phyloP scores from a whole-genome alignment of 1,140 invertebrate species.

The Chionoecetes opilio region DNA sequence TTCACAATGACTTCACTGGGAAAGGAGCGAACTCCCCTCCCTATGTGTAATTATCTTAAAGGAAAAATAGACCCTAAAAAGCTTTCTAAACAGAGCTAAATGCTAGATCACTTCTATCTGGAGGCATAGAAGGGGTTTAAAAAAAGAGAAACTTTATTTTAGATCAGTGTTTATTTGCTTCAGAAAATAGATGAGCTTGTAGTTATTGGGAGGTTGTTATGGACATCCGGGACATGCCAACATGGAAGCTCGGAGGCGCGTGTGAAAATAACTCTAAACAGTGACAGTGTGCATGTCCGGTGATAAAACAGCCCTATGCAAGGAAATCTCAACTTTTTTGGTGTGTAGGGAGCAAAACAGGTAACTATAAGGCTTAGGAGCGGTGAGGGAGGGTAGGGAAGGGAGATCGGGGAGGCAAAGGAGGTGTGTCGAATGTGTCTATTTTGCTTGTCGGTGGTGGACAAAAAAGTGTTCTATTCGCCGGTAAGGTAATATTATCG shows the following conservation, averaged over 20 bases:
- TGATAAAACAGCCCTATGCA: conserved; percentile 45
- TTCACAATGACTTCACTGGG: conserved; percentile 55
- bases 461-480: too few relatives aligned
- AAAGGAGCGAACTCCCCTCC: conserved; percentile 33
- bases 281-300: conserved; percentile 50
- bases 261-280: conserved; percentile 55
- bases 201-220: conserved; percentile 75
- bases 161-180: not conserved
- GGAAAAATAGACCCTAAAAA: not conserved
- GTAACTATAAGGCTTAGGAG: not conserved
- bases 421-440: conserved; percentile 50
- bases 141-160: not conserved
- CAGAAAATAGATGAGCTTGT: not conserved
- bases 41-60: conserved; percentile 22
- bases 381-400: not conserved
- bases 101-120: not conserved
- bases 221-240: conserved; percentile 74
- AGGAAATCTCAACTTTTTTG: conserved; percentile 28
- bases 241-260: conserved; percentile 70
- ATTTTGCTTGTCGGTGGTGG: conserved; percentile 5
- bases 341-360: conserved; percentile 52
- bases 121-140: not conserved
- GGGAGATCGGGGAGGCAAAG: not conserved
- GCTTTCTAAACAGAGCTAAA: not conserved
- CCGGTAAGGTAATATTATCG: not conserved